Conservation (phyloP, 1,140 invertebrate species). For the Meteorus sp. region DNA sequence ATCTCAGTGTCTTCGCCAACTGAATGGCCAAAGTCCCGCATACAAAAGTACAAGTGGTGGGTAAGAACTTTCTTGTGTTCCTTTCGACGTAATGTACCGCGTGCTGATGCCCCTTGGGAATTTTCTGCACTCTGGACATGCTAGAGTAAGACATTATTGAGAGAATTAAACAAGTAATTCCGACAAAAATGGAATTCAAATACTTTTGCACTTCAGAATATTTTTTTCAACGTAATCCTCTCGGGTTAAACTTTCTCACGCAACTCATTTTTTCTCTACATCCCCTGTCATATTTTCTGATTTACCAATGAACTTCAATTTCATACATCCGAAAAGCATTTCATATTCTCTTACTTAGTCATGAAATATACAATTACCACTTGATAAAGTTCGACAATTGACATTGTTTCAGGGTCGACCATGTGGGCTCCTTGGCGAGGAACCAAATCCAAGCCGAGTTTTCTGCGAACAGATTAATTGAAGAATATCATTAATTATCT, state of each 20-base stretch:
- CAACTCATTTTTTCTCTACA: too few species aligned
- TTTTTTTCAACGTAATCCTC: too few species aligned
- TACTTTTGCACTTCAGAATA: too few species aligned
- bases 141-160: slow-evolving; percentile 44
- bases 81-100: slow-evolving; percentile 71
- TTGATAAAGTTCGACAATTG: slow-evolving; percentile 85
- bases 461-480: slow-evolving; percentile 67
- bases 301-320: too few species aligned
- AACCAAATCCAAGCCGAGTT: slow-evolving; percentile 88
- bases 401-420: slow-evolving; percentile 85
- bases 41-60: slow-evolving; percentile 84
- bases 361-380: slow-evolving; percentile 64
- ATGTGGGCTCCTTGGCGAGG: slow-evolving; percentile 83
- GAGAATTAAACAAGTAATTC: slow-evolving; percentile 14
- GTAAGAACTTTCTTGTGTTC: slow-evolving; percentile 71
- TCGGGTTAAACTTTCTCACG: too few species aligned
- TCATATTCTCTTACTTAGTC: neutral
- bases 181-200: neutral
- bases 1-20: slow-evolving; percentile 87
- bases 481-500: neutral
- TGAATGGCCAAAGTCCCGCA: slow-evolving; percentile 84
- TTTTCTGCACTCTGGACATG: slow-evolving; percentile 82
- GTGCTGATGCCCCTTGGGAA: slow-evolving; percentile 74
- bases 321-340: too few species aligned
- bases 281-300: too few species aligned